Conservation (phyloP, 2,113 vertebrate species). For the Ia io region DNA sequence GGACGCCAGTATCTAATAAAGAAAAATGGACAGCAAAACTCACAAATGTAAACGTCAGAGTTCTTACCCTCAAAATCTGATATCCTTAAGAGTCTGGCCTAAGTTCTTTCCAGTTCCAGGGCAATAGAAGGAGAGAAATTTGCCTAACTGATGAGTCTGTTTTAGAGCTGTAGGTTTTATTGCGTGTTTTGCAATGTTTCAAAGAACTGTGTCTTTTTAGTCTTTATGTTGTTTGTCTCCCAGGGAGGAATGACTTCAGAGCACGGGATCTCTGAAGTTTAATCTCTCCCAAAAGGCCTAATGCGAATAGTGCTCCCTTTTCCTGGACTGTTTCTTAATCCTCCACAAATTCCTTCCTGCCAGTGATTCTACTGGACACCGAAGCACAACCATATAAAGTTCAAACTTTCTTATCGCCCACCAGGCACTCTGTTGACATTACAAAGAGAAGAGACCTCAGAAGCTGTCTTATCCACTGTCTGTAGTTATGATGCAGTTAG, state of each 20-base stretch:
- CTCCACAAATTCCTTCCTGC: not conserved
- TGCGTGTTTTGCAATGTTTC: slow-evolving; percentile 13
- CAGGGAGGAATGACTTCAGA: not conserved
- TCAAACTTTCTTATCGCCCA: not conserved
- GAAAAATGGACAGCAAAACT: not conserved
- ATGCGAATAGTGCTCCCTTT: not conserved
- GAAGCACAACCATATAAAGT: not conserved
- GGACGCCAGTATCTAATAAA: not conserved
- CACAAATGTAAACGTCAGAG: not conserved
- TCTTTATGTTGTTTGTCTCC: not conserved
- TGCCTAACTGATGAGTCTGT: not conserved
- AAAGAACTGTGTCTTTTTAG: not conserved
- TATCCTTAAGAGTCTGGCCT: not conserved
- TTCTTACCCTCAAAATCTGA: not conserved
- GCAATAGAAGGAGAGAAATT: not conserved
- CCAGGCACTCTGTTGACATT: not conserved
- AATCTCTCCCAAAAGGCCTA: not conserved
- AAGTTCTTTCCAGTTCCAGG: not conserved
- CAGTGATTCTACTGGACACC: not conserved
- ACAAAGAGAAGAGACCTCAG: not conserved
- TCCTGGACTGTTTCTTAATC: not conserved
- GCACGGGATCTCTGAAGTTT: not conserved
- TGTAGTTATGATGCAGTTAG: not conserved
- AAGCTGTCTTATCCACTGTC: not conserved
- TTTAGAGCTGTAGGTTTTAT: not conserved